phyloP scores from a whole-genome alignment of 2,113 vertebrate genomes.

The Ondatra zibethicus region DNA sequence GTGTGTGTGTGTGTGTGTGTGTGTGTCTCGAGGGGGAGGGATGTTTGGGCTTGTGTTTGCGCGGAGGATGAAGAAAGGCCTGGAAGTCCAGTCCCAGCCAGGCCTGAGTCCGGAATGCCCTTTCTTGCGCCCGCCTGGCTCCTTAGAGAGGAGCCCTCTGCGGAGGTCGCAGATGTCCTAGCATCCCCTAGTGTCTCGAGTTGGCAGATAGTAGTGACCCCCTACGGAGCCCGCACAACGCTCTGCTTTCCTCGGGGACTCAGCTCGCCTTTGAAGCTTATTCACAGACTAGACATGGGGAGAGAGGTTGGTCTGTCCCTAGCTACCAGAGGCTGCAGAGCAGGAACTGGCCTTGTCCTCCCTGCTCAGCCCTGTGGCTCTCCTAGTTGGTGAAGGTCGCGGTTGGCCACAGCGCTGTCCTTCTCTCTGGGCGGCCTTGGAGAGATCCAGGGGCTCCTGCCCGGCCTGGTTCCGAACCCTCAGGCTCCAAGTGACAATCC shows the following conservation, averaged over 20 bases:
- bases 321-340: too few species aligned
- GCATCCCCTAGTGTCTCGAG: neutral
- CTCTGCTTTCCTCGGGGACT: neutral
- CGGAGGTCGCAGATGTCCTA: neutral
- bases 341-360: neutral
- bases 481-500: neutral
- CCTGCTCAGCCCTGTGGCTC: neutral
- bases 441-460: rapidly evolving
- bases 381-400: neutral
- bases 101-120: neutral
- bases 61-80: neutral
- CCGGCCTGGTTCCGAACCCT: neutral
- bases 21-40: neutral
- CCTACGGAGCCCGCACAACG: neutral
- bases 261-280: neutral
- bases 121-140: neutral
- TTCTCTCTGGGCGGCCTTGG: neutral
- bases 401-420: neutral
- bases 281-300: neutral
- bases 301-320: neutral
- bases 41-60: too few species aligned
- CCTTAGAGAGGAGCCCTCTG: neutral
- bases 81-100: neutral
- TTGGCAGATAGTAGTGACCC: too few species aligned
- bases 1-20: neutral